Percentiles rank a stretch among this genome's conserved stretches.
phyloP scores from a whole-genome alignment of 1,140 invertebrate species.

The Cataglyphis hispanica region DNA sequence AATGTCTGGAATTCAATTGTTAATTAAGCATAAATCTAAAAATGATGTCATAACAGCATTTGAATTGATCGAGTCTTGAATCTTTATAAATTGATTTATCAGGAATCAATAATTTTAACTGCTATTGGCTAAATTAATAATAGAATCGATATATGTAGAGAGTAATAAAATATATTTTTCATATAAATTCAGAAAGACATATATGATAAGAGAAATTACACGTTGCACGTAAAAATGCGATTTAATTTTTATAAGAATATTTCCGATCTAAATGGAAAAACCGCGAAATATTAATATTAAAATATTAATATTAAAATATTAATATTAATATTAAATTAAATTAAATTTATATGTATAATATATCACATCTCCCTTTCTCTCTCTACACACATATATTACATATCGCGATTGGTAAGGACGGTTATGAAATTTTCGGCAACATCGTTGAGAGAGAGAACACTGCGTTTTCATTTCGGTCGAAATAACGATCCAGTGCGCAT shows the following conservation, averaged over 20 bases:
- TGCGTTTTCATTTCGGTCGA: conserved; percentile 31
- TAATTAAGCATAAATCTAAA: not conserved
- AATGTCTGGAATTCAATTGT: not conserved
- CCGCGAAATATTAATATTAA: no score
- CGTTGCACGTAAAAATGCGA: not conserved
- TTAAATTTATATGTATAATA: no score
- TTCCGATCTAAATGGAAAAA: conserved; percentile 27
- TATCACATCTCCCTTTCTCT: no score
- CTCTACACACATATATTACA: no score
- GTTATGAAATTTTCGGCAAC: conserved; percentile 36
- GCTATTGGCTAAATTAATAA: no score
- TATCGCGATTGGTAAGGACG: not conserved
- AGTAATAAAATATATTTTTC: not conserved
- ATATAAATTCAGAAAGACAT: not conserved
- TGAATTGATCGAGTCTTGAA: no score
- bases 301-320: no score
- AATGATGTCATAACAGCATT: not conserved
- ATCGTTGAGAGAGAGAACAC: not conserved
- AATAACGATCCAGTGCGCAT: conserved; percentile 62
- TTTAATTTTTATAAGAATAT: conserved; percentile 3
- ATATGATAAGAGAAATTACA: not conserved
- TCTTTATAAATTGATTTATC: no score
- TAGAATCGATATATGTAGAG: not conserved
- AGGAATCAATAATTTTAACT: no score
- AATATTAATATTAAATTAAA: no score